A percentile compares a stretch with the other conserved stretches of the same genome.
phyloP scores from a whole-genome alignment of 2,888 invertebrate species.

The Thelaira solivaga region DNA sequence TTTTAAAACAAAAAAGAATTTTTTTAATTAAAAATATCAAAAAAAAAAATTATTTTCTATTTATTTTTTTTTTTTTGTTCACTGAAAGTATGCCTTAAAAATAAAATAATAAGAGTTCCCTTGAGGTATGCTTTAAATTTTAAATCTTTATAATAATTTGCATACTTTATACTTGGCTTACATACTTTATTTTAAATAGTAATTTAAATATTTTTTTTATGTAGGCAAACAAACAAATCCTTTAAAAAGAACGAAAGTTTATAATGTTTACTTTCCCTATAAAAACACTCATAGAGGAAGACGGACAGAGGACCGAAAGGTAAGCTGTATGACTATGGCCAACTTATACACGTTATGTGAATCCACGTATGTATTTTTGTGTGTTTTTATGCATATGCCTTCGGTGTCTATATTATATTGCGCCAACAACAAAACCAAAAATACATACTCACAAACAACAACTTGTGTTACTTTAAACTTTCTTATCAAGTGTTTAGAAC shows the following conservation, averaged over 20 bases:
- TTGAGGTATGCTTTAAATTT: slow-evolving; percentile 24
- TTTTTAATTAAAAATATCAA: no score
- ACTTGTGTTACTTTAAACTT: slow-evolving; percentile 34
- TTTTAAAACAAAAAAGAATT: no score
- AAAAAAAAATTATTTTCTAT: no score
- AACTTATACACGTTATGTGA: no score
- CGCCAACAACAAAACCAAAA: slow-evolving; percentile 48
- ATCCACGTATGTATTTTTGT: neutral
- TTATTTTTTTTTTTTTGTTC: no score
- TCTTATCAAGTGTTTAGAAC: neutral
- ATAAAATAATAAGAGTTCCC: neutral
- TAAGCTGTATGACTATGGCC: no score
- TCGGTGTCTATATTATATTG: slow-evolving; percentile 49
- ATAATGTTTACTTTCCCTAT: neutral
- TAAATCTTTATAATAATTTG: slow-evolving; percentile 16
- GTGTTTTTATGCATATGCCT: neutral
- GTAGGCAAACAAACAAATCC: neutral
- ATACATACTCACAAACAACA: neutral
- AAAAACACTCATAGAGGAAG: neutral
- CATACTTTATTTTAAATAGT: neutral
- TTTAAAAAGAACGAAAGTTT: neutral
- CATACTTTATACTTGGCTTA: neutral
- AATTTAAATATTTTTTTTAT: neutral
- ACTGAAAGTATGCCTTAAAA: neutral
- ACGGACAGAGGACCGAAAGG: no score